These are phyloP conservation scores for Sebastes reedi DNA, from an alignment of 2,797 vertebrate genomes.

Conservation along the genomic window DNA sequence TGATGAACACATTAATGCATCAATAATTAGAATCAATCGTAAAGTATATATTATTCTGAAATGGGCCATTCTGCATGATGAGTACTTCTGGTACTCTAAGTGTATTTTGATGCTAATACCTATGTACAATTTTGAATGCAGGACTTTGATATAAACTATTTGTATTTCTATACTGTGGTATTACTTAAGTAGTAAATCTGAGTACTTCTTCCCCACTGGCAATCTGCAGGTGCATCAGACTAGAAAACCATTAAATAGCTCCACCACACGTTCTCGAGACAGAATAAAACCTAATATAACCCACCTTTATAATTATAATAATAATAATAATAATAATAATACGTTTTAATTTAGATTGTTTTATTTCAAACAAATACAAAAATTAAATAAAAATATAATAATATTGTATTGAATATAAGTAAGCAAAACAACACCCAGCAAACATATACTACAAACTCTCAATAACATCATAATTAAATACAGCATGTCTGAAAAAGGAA, in stretches of 20 bases:
- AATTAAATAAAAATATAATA: too few species aligned
- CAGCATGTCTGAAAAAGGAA: too few species aligned
- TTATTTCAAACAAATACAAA: not conserved
- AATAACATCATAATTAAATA: too few species aligned
- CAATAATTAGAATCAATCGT: not conserved
- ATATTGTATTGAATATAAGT: too few species aligned
- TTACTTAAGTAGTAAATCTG: not conserved
- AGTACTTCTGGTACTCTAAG: not conserved
- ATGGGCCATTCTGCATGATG: not conserved
- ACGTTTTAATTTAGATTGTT: too few species aligned
- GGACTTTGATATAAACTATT: not conserved
- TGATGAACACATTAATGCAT: not conserved
- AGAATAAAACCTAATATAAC: not conserved
- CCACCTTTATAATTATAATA: not conserved
- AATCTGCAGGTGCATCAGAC: not conserved
- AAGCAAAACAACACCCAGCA: too few species aligned
- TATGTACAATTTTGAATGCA: not conserved
- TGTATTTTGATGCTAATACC: not conserved
- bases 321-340: too few species aligned
- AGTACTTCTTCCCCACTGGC: not conserved
- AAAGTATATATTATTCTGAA: not conserved
- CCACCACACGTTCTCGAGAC: not conserved
- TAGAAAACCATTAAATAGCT: not conserved
- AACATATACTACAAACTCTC: too few species aligned
- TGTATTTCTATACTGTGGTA: not conserved